Evolutionary conservation across 2,888 invertebrate species (phyloP).

Genomic region (Cephus nigrinus): DNA sequence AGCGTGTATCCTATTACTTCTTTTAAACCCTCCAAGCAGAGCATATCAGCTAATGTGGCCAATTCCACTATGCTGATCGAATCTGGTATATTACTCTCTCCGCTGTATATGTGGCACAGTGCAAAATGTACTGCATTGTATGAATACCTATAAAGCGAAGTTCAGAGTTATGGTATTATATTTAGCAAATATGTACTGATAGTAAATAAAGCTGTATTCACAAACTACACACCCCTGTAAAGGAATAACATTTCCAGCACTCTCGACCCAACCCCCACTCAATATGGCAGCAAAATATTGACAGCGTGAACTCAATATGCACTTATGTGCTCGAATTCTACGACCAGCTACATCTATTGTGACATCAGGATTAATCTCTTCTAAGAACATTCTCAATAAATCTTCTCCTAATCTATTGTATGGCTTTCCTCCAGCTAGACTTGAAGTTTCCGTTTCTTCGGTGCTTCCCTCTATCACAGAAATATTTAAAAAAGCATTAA

Average conservation of each 20-base stretch:
- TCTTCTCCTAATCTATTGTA: constrained; percentile 81
- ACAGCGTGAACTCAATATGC: constrained; percentile 90
- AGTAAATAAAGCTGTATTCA: neutral
- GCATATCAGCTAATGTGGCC: constrained; percentile 88
- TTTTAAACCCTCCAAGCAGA: constrained; percentile 90
- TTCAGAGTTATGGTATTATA: neutral
- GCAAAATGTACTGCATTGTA: constrained; percentile 91
- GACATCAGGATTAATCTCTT: constrained; percentile 91
- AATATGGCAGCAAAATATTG: constrained; percentile 93
- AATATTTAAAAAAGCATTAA: constrained; percentile 9
- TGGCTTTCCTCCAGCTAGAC: constrained; percentile 57
- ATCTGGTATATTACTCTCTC: constrained; percentile 88
- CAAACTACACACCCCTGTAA: constrained; percentile 76
- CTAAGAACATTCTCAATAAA: constrained; percentile 88
- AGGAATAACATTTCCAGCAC: constrained; percentile 83
- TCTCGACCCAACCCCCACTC: constrained; percentile 87
- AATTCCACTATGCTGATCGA: constrained; percentile 87
- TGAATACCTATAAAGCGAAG: constrained; percentile 73
- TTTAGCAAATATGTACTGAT: neutral
- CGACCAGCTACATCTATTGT: constrained; percentile 85
- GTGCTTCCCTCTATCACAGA: constrained; percentile 61
- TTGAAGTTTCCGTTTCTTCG: constrained; percentile 67
- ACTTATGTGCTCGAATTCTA: constrained; percentile 89
- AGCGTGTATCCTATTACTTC: constrained; percentile 91
- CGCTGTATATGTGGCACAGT: constrained; percentile 93